Percentiles rank a stretch among this genome's conserved stretches.
phyloP scores from a whole-genome alignment of 1,140 invertebrate genomes.

The Ylistrum balloti region DNA sequence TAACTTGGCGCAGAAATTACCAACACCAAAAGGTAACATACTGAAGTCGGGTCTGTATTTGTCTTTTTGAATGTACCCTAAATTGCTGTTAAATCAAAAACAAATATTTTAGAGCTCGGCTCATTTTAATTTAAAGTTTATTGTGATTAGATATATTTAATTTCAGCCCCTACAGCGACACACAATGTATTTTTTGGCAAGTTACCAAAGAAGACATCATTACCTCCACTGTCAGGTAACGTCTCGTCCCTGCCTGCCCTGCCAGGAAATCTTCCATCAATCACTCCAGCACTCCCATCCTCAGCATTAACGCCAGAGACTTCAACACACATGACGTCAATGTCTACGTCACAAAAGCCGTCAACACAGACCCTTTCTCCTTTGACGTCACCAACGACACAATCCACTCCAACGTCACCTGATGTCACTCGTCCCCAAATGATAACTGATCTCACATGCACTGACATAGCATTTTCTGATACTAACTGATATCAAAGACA shows the following conservation, averaged over 20 bases:
- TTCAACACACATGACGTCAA: background rate
- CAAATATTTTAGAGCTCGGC: too few relatives aligned
- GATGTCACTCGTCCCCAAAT: background rate
- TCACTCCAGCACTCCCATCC: background rate
- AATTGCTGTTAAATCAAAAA: too few relatives aligned
- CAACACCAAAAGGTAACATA: background rate
- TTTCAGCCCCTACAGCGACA: background rate
- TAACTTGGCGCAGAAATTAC: background rate
- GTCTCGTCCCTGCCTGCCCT: background rate
- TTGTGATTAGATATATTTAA: too few relatives aligned
- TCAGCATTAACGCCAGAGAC: background rate
- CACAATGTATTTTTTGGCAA: conserved; percentile 16
- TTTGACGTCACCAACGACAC: background rate
- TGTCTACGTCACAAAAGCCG: background rate
- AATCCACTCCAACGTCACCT: background rate
- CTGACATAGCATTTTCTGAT: conserved; percentile 19
- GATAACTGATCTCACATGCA: background rate
- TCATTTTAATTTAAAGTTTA: too few relatives aligned
- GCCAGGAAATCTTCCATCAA: background rate
- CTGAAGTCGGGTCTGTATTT: too few relatives aligned
- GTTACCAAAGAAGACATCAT: background rate
- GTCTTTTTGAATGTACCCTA: too few relatives aligned
- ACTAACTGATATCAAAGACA: background rate
- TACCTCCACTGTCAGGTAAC: conserved; percentile 21
- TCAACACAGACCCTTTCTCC: background rate